Evolutionary conservation across 2,113 vertebrate genomes (phyloP).

Genomic region (Hippocampus guttulatus): DNA sequence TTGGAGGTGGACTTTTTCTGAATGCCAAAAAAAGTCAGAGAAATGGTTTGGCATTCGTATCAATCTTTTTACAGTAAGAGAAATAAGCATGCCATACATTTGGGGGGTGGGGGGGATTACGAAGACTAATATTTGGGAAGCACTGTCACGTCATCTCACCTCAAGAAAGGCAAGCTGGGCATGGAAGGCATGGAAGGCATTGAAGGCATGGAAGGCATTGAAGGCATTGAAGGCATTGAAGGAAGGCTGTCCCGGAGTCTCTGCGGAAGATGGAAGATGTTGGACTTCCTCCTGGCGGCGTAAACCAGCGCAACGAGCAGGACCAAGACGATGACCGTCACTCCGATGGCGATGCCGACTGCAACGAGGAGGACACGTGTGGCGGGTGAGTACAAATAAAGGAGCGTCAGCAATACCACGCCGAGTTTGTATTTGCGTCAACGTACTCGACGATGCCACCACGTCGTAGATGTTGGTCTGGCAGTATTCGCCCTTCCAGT

Average conservation of each 20-base stretch:
- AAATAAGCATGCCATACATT: neutral
- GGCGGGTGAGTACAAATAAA: neutral
- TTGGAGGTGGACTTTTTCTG: conserved; percentile 35
- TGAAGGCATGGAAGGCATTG: conserved; percentile 27
- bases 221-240: conserved; percentile 37
- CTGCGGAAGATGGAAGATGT: conserved; percentile 23
- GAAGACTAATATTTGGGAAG: neutral
- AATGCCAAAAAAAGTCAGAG: neutral
- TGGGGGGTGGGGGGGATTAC: too few relatives aligned
- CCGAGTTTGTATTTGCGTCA: neutral
- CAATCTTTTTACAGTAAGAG: too few relatives aligned
- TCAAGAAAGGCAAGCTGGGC: conserved; percentile 32
- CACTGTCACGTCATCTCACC: conserved; percentile 41
- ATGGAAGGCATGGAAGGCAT: conserved; percentile 36
- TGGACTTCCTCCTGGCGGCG: conserved; percentile 51
- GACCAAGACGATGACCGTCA: conserved; percentile 48
- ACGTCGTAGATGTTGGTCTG: conserved; percentile 33
- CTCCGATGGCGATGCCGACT: conserved; percentile 68
- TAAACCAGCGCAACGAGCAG: conserved; percentile 58
- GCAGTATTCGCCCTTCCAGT: conserved; percentile 61
- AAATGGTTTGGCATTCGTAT: too few relatives aligned
- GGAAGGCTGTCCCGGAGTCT: conserved; percentile 31
- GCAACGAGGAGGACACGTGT: neutral
- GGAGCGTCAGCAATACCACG: neutral
- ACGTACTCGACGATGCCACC: conserved; percentile 53